Conservation (phyloP, 2,888 invertebrate species). For the Clostera curtula region DNA sequence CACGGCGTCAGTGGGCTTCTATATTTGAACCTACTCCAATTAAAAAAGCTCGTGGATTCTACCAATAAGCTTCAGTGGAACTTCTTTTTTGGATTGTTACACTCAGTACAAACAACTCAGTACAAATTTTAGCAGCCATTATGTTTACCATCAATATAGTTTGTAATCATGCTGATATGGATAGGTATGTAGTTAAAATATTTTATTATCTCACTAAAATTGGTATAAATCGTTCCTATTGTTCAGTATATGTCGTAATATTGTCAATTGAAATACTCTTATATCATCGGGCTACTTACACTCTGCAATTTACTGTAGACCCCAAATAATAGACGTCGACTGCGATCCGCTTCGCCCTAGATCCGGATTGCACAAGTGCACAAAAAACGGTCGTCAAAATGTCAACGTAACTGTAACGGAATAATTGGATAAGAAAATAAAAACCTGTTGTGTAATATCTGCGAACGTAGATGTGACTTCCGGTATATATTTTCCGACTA, state of each 20-base stretch:
- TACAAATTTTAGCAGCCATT: too few species aligned
- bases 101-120: too few species aligned
- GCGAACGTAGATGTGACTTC: slow-evolving; percentile 13
- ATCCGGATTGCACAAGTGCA: slow-evolving; percentile 42
- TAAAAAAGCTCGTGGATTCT: too few species aligned
- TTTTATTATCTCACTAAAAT: too few species aligned
- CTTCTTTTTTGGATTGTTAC: too few species aligned
- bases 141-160: too few species aligned
- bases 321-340: slow-evolving; percentile 29
- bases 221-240: slow-evolving; percentile 3
- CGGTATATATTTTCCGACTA: slow-evolving; percentile 2
- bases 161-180: too few species aligned
- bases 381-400: slow-evolving; percentile 27
- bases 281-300: slow-evolving; percentile 30
- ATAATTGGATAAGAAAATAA: slow-evolving; percentile 30
- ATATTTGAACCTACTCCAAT: too few species aligned
- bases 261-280: slow-evolving; percentile 16
- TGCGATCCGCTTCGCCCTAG: slow-evolving; percentile 43
- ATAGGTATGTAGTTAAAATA: too few species aligned
- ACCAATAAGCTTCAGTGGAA: too few species aligned
- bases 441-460: slow-evolving; percentile 25
- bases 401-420: slow-evolving; percentile 34
- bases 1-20: too few species aligned
- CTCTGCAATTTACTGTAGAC: slow-evolving; percentile 25
- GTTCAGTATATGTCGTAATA: background rate